A percentile compares a stretch with the other conserved stretches of the same genome.
Conservation (phyloP, 2,113 vertebrate genomes). For the Phaethornis superciliosus region DNA sequence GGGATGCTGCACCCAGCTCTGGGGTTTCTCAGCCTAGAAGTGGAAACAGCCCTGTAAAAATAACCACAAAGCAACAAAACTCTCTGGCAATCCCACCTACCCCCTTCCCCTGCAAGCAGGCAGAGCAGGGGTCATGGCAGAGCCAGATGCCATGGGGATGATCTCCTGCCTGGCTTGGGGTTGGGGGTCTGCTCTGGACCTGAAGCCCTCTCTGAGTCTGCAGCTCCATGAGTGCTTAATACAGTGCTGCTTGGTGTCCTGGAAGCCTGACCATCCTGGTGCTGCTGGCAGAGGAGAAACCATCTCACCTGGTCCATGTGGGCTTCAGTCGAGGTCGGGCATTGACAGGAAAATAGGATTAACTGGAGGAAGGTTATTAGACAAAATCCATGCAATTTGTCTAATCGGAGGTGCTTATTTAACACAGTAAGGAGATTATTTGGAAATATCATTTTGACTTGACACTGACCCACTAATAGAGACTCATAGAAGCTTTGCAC, state of each 20-base stretch:
- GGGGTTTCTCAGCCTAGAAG: accelerated
- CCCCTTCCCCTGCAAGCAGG: too few species aligned
- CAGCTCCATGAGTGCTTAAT: too few species aligned
- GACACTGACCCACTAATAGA: conserved; percentile 17
- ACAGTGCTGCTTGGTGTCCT: accelerated
- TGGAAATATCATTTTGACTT: conserved; percentile 33
- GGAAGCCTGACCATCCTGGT: accelerated
- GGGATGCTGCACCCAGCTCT: not conserved
- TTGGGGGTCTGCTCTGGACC: too few species aligned
- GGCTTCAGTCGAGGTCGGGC: not conserved
- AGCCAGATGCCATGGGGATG: too few species aligned
- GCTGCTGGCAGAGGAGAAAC: not conserved
- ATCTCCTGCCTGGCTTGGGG: not conserved
- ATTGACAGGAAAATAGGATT: conserved; percentile 13
- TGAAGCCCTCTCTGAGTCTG: too few species aligned
- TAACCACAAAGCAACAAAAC: not conserved
- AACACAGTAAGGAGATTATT: conserved; percentile 53
- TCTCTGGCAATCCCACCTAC: not conserved
- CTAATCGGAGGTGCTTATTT: conserved; percentile 55
- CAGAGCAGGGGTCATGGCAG: too few species aligned
- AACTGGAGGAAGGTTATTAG: conserved; percentile 21
- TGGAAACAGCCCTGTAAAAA: not conserved
- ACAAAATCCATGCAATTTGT: conserved; percentile 32
- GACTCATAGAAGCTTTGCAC: not conserved
- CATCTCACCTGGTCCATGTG: not conserved